Evolutionary conservation across 1,140 invertebrate species (phyloP).

Genomic region (Whitmania pigra): DNA sequence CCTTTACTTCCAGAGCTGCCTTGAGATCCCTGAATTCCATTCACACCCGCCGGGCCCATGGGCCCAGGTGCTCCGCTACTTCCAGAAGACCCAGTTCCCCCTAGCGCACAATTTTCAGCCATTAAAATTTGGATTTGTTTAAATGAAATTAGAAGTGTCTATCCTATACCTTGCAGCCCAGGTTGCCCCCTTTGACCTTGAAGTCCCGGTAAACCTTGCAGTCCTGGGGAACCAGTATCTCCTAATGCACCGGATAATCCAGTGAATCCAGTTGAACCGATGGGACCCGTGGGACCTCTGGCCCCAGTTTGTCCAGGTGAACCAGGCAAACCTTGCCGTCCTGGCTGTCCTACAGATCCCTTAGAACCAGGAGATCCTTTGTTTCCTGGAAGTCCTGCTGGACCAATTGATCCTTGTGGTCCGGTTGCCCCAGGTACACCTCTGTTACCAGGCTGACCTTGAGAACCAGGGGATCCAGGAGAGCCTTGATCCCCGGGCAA

Average conservation of each 20-base stretch:
- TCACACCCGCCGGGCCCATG: constrained; percentile 14
- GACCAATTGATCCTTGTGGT: background rate
- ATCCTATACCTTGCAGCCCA: constrained; percentile 16
- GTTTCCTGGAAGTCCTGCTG: background rate
- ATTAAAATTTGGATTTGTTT: constrained; percentile 6
- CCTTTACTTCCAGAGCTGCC: background rate
- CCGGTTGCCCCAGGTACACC: constrained; percentile 4
- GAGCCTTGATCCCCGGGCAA: background rate
- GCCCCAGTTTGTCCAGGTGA: background rate
- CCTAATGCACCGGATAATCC: constrained; percentile 10
- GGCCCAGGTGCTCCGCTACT: constrained; percentile 39
- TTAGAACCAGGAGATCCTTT: background rate
- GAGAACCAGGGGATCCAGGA: background rate
- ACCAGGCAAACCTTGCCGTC: constrained; percentile 8
- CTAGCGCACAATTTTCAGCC: background rate
- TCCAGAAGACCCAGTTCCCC: constrained; percentile 11
- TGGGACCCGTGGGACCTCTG: background rate
- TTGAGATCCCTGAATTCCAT: constrained; percentile 8
- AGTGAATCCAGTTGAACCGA: constrained; percentile 13
- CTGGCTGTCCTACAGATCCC: constrained; percentile 8
- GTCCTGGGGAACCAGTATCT: constrained; percentile 13
- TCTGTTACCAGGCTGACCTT: background rate
- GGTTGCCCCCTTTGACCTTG: constrained; percentile 13
- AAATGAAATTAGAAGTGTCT: background rate
- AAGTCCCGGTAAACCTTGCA: constrained; percentile 12